Base-by-base conservation (phyloP, 2,113 vertebrate genomes). In the Ceyx melanurus region DNA sequence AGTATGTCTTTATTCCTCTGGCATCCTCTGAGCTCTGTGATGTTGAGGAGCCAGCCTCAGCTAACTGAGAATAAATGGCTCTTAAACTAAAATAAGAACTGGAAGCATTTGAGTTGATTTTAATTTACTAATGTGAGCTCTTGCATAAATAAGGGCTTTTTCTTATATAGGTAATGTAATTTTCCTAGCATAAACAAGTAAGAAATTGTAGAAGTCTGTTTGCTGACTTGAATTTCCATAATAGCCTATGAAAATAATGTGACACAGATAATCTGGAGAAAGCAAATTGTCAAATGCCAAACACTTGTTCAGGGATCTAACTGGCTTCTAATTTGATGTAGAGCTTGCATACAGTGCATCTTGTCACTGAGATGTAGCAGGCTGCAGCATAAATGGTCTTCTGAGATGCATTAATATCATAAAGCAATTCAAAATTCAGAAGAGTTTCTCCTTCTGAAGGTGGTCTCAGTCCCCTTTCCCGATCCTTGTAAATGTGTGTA, bases 151-250 rank as follows among this genome's bases (percentile, higher is more conserved):
- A 57, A 56, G n/a, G 20, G 7, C 25, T 73, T 33, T 26, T 82
- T 86, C 54, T 40, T 91, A 6, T 74, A 11, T 31, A 72, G 29
- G 13, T 85, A 50, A 16, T 35, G 60, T 86, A 90, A 43, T 13
- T 91, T 88, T 37, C 51, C 5, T 60, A 83, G 13, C 26, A 29
- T 71, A 91, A 92, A 86, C 25, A 88, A 65, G 48, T 70, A 92
- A 35, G 43, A 96, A 62, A 88, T 93, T 40, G 92, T 77, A 68
- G 57, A 95, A 84, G 68, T 81, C 50, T 77, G 18, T 95, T 95
- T 91, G 73, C 56, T 94, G 68, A 86, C 72, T 46, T 68, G 45
- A 84, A 35, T 89, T 77, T 83, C 29, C 61, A 2, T 33, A 87
- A 70, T 84, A 70, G 31, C 46, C 45, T 87, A 6, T 94, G 82